These are phyloP conservation scores for Nerophis lumbriciformis DNA, from an alignment of 2,113 vertebrate species.

Conservation along the genomic window DNA sequence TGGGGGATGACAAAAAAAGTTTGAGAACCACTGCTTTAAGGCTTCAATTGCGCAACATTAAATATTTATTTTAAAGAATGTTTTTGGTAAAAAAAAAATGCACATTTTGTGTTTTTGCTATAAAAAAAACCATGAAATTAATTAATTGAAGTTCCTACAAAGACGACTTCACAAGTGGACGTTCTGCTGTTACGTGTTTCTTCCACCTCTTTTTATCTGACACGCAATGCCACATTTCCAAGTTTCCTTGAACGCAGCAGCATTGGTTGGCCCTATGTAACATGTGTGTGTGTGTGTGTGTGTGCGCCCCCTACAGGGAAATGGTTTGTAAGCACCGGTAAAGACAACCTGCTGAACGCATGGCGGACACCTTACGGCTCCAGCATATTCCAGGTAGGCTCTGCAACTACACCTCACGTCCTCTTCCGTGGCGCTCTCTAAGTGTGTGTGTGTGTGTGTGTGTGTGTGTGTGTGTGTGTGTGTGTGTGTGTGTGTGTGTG, in stretches of 20 bases:
- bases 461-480: neutral
- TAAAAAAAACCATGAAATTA: too few relatives aligned
- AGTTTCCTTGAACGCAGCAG: conserved; percentile 7
- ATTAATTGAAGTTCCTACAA: too few relatives aligned
- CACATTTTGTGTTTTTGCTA: too few relatives aligned
- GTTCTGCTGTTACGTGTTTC: neutral
- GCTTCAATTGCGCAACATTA: too few relatives aligned
- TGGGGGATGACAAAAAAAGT: too few relatives aligned
- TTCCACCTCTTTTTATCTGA: neutral
- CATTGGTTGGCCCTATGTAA: too few relatives aligned
- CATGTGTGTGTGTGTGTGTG: conserved; percentile 26
- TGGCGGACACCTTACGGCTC: conserved; percentile 86
- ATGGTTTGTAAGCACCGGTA: conserved; percentile 88
- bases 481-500: neutral
- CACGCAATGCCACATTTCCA: conserved; percentile 13
- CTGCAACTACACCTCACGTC: too few relatives aligned
- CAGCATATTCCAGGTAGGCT: conserved; percentile 84
- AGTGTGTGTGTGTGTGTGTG: neutral
- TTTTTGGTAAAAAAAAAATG: too few relatives aligned
- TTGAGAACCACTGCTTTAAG: too few relatives aligned
- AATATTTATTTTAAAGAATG: too few relatives aligned
- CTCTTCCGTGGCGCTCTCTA: neutral
- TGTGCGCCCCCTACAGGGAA: conserved; percentile 72
- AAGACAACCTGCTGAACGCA: conserved; percentile 85
- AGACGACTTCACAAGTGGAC: too few relatives aligned